Percentiles rank a stretch among this genome's conserved stretches.
These are phyloP conservation scores for Lepidotrigona ventralis DNA, from an alignment of 1,140 invertebrate species.

Conservation along the genomic window DNA sequence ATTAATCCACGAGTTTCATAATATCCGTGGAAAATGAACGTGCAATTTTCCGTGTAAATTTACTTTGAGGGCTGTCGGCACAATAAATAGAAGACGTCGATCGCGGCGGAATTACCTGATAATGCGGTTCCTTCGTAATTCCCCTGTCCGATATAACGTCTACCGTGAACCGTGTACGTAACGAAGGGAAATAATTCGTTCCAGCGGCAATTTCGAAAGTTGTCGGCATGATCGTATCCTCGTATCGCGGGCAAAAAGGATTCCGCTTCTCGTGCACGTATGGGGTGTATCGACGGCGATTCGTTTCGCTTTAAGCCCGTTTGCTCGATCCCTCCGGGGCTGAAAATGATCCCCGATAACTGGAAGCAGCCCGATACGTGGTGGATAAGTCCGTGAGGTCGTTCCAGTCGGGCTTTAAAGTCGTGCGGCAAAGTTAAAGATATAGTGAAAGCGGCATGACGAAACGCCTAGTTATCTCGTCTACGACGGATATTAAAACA, in stretches of 20 bases:
- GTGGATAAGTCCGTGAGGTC: conserved; percentile 68
- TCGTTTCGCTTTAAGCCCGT: conserved; percentile 76
- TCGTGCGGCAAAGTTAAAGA: conserved; percentile 42
- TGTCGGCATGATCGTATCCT: conserved; percentile 55
- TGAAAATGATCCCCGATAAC: conserved; percentile 77
- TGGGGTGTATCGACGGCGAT: conserved; percentile 72
- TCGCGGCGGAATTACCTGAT: conserved; percentile 18
- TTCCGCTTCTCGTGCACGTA: conserved; percentile 69
- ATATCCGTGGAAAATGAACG: conserved; percentile 3
- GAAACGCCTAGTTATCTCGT: conserved; percentile 23
- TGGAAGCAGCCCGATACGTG: conserved; percentile 69
- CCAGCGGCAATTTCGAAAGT: conserved; percentile 62
- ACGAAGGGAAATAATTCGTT: conserved; percentile 63
- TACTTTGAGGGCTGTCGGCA: not conserved
- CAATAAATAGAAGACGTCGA: conserved; percentile 13
- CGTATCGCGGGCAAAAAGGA: conserved; percentile 70
- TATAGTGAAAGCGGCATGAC: conserved; percentile 33
- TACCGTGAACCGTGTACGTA: conserved; percentile 39
- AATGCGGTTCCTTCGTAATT: conserved; percentile 46
- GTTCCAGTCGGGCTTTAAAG: conserved; percentile 57
- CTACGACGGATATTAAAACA: not conserved
- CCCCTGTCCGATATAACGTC: conserved; percentile 38
- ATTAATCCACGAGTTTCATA: conserved; percentile 20
- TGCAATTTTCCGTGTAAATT: conserved; percentile 26
- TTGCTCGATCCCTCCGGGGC: conserved; percentile 68